Evolutionary conservation across 2,797 vertebrate genomes (phyloP), one percentile per base, ranked within the genome.

Genomic region (Arnoldichthys spilopterus): DNA sequence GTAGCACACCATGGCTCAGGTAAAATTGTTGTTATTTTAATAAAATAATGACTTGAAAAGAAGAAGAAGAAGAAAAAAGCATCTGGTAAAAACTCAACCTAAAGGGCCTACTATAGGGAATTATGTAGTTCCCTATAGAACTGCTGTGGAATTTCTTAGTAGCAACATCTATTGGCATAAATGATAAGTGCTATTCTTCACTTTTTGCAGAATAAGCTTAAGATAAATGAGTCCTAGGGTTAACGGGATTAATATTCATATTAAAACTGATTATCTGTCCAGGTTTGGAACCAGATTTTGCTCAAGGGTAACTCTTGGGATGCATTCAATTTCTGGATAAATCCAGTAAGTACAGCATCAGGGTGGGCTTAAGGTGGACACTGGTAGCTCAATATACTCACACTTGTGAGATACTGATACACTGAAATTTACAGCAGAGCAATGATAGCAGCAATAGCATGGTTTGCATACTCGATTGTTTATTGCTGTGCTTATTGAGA

Each of bases 381-480:
- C 45, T 28, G 24, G 3, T 11, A 56, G 40, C 7, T 47, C 30
- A 26, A 26, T 54, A 30, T 63, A 67, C 47, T 28, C 20, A 59
- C 37, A 37, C 26, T n/a, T 79, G 77, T 64, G n/a, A 58, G n/a
- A 51, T 69, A 26, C 24, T 32, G 43, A 51, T 61, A 13, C 9
- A 47, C 28, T 51, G 43, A 79, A 53, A 30, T 71, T 62, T 34
- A 67, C n/a, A n/a, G n/a, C n/a, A n/a, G n/a, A n/a, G n/a, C n/a
- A n/a, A n/a, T n/a, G n/a, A n/a, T n/a, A n/a, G n/a, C n/a, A n/a
- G n/a, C n/a, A n/a, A n/a, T n/a, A n/a, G n/a, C 12, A 28, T 26
- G 43, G 1, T 51, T 49, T 47, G 13, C 9, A 11, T 3, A 7
- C 24, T 45, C 22, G 43, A 45, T 24, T 53, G 47, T 34, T 53